phyloP scores from a whole-genome alignment of 2,888 invertebrate species.

The Chydorus sphaericus region DNA sequence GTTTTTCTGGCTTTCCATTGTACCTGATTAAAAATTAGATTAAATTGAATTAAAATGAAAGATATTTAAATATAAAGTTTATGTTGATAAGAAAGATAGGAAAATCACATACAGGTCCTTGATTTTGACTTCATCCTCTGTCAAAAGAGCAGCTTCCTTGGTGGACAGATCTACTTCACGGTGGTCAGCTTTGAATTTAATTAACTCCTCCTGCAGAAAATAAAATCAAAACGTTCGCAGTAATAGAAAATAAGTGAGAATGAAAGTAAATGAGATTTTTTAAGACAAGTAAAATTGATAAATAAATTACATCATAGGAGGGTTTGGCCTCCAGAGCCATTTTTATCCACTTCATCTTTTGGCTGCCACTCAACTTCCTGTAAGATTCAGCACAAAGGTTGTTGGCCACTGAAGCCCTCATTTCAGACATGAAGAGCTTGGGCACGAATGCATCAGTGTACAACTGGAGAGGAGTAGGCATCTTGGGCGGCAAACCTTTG shows the following conservation, averaged over 20 bases:
- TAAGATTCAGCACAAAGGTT: constrained; percentile 32
- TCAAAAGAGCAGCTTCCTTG: neutral
- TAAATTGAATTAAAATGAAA: neutral
- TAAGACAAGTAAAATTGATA: constrained; percentile 10
- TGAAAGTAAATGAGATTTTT: neutral
- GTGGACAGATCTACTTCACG: neutral
- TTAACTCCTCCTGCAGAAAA: constrained; percentile 4
- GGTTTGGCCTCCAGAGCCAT: constrained; percentile 31
- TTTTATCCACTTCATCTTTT: constrained; percentile 37
- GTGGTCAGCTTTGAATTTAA: neutral
- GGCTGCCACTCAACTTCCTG: constrained; percentile 33
- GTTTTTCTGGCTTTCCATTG: constrained; percentile 37
- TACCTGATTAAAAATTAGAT: neutral
- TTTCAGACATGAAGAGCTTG: constrained; percentile 8
- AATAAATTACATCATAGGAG: constrained; percentile 27
- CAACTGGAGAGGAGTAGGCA: constrained; percentile 32
- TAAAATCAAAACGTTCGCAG: neutral
- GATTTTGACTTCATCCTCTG: neutral
- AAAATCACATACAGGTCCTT: neutral
- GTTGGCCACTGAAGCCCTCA: constrained; percentile 17
- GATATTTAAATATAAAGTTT: neutral
- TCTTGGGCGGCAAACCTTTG: constrained; percentile 29
- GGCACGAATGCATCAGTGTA: constrained; percentile 13
- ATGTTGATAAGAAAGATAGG: no score
- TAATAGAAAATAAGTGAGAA: neutral